Evolutionary conservation across 2,113 vertebrate species (phyloP).

Genomic region (Istiophorus platypterus): DNA sequence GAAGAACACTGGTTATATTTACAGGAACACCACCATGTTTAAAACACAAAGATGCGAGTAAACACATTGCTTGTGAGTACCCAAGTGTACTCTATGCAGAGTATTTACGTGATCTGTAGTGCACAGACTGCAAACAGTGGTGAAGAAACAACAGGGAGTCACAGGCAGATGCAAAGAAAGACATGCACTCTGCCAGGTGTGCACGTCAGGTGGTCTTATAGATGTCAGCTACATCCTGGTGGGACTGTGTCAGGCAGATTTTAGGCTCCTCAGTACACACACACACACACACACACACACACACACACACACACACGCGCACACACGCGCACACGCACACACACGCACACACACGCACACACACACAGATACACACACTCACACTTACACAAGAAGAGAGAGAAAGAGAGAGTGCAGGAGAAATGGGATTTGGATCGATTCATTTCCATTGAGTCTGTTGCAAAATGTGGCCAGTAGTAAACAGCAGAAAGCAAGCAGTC

Average conservation of each 20-base stretch:
- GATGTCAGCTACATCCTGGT: conserved; percentile 63
- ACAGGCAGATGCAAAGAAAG: conserved; percentile 6
- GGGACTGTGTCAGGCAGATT: conserved; percentile 57
- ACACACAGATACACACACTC: not conserved
- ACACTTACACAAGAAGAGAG: conserved; percentile 6
- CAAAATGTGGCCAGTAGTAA: conserved; percentile 65
- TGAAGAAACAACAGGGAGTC: conserved; percentile 39
- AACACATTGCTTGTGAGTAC: conserved; percentile 17
- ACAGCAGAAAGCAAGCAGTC: conserved; percentile 59
- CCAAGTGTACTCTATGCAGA: conserved; percentile 7
- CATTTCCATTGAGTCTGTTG: conserved; percentile 50
- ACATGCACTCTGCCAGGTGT: conserved; percentile 49
- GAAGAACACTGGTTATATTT: conserved; percentile 24
- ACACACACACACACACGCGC: not conserved
- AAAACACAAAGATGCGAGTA: not conserved
- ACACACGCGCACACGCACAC: not conserved
- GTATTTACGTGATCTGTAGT: conserved; percentile 10
- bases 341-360: conserved; percentile 13
- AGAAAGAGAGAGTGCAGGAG: conserved; percentile 29
- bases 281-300: conserved; percentile 9
- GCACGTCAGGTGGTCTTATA: conserved; percentile 52
- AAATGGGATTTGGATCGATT: conserved; percentile 69
- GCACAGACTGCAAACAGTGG: conserved; percentile 24
- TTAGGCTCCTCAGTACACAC: conserved; percentile 23
- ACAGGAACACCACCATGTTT: not conserved